Base-by-base conservation (phyloP, 2,113 vertebrate genomes). In the Odontophorus gujanensis region DNA sequence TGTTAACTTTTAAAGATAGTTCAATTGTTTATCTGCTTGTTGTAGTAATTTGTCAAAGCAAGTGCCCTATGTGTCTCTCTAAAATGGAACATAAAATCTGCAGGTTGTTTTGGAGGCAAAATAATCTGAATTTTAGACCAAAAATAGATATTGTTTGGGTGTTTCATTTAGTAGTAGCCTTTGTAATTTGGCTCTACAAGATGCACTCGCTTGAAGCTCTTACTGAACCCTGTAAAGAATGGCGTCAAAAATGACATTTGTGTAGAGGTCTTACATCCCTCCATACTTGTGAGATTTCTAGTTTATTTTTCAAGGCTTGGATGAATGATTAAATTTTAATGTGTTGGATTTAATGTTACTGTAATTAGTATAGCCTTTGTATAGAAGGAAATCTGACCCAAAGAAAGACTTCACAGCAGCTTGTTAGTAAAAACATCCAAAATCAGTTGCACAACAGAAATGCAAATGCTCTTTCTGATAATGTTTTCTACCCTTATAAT, bases 241-340 rank as follows among this genome's bases (percentile, higher is more conserved):
- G 7, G 5, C 34, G 32, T 74, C 28, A 85, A 47, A 47, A 95
- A 82, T 53, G 62, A 1, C 9, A 51, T 80, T 76, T 26, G 32
- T 65, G 20, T 36, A 7, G 73, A 85, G 73, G 13, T 77, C 16
- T 79, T 87, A 1, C 32, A 48, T 79, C 8, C 6, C 7, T 71
- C 18, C 20, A n/a, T 50, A 75, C 28, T 34, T 80, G 18, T 18
- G 55, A 87, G 34, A 45, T 18, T 88, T 59, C 4, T 57, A 36
- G 38, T 59, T 79, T 59, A 53, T 47, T 81, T 90, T 90, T 69
- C 22, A 73, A 76, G 69, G 58, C 36, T 73, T 32, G 55, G 25
- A 73, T 89, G 57, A 83, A 51, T 93, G 80, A 40, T 34, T 92
- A 61, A 25, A 43, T 85, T 85, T 93, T 92, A n/a, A 63, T 85